These are phyloP conservation scores for Callaeas wilsoni DNA, from an alignment of 2,113 vertebrate species.

Conservation along the genomic window DNA sequence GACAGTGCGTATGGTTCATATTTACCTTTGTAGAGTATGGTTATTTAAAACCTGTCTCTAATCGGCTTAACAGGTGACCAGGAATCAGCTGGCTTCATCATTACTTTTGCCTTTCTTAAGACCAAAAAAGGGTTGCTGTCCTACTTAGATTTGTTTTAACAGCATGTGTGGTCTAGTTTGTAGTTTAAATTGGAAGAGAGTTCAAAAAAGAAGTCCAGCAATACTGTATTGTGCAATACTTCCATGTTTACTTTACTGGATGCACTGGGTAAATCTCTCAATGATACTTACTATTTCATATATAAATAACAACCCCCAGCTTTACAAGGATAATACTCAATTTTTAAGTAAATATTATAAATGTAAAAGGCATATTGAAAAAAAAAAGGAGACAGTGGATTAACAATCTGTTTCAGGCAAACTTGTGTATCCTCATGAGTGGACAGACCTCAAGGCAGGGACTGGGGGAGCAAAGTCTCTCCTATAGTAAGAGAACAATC, in stretches of 20 bases:
- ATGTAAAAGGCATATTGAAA: background rate
- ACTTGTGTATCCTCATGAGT: background rate
- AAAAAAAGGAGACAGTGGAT: background rate
- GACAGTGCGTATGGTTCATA: background rate
- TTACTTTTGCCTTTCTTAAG: background rate
- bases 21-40: background rate
- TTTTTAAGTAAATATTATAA: conserved; percentile 30
- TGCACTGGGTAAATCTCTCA: conserved; percentile 40
- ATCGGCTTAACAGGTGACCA: conserved; percentile 41
- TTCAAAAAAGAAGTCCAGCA: conserved; percentile 66
- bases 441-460: background rate
- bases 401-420: background rate
- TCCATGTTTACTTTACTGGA: conserved; percentile 52
- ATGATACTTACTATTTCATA: conserved; percentile 30
- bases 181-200: conserved; percentile 69
- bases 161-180: conserved; percentile 69
- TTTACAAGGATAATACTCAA: conserved; percentile 39
- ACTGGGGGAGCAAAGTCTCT: background rate
- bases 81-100: conserved; percentile 13
- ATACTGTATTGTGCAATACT: conserved; percentile 58
- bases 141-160: conserved; percentile 55
- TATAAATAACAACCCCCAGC: conserved; percentile 43
- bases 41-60: background rate
- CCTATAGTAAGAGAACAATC: background rate
- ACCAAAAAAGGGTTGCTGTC: background rate